Base-by-base conservation (phyloP, 92 coral and sea anemone genomes). In the Epizoanthus scotinus region DNA sequence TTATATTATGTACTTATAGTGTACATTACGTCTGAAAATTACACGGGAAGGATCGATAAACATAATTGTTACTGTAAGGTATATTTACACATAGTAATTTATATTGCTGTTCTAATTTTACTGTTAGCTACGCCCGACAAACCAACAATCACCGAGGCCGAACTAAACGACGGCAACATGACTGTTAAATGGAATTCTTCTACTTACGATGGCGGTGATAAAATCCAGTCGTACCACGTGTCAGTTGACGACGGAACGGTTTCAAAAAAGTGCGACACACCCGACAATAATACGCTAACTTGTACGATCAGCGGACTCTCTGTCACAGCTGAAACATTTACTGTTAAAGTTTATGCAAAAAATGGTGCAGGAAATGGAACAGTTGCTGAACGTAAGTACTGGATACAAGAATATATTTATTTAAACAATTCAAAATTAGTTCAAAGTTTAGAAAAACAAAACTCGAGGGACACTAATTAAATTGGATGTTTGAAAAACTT, bases 361-460 rank as follows among this genome's bases (percentile, higher is more conserved):
- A 71, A 71, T 52, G 78, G 78, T 12, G 78, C 13, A 17, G 78
- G 78, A 53, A 5, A 2, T 14, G 59, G 78, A 22, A 9, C 13
- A 24, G 13, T 21, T 27, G 47, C 44, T 14, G 15, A 24, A 52
- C 10, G 78, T 71, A 15, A 52, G 78, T 27, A 64, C 8, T 3
- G 44, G 64, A 10, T 20, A 3, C 24, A 0, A 10, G 12, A 14
- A 63, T 27, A 9, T 5, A 29, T 6, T 63, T 14, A 7, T 63
- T 2, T 15, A 20, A 64, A 10, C 12, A n/a, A n/a, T n/a, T n/a
- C n/a, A n/a, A n/a, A n/a, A n/a, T 3, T 2, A 26, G 44, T 31
- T 29, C 70, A 64, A 12, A 26, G 1, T 28, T 19, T 20, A 26
- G 1, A 2, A 18, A 19, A 60, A 19, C 28, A 60, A 0, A 22